Evolutionary conservation across 2,113 vertebrate genomes (phyloP).

Genomic region (Lamprologus lemairii): DNA sequence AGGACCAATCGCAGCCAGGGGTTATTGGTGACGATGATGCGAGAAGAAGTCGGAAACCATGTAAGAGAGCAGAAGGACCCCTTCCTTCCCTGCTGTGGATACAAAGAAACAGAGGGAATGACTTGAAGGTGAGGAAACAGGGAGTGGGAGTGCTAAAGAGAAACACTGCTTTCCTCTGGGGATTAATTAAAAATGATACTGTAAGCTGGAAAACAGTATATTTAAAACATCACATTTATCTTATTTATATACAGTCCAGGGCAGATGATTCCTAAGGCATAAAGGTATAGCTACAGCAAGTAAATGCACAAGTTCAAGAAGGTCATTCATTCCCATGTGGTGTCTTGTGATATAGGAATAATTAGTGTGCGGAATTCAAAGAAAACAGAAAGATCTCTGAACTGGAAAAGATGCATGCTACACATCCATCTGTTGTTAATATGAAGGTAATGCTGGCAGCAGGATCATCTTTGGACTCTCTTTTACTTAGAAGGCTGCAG

Average conservation of each 20-base stretch:
- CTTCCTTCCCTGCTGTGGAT: slow-evolving; percentile 84
- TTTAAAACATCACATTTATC: not conserved
- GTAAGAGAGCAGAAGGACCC: slow-evolving; percentile 76
- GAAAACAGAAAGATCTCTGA: not conserved
- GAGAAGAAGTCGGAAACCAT: slow-evolving; percentile 84
- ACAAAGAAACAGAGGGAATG: not conserved
- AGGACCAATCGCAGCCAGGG: slow-evolving; percentile 90
- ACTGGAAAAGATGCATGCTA: not conserved
- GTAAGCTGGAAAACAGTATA: not conserved
- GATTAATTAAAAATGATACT: not conserved
- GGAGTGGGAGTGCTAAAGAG: not conserved
- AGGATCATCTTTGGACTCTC: not conserved
- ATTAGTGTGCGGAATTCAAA: not conserved
- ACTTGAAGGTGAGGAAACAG: not conserved
- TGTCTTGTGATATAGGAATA: not conserved
- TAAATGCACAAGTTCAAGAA: not conserved
- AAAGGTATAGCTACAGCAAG: not conserved
- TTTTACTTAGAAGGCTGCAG: not conserved
- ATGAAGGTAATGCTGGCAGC: not conserved
- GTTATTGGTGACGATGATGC: slow-evolving; percentile 83
- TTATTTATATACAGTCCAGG: not conserved
- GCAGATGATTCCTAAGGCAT: not conserved
- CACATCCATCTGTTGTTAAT: not conserved
- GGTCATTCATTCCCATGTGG: not conserved
- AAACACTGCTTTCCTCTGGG: not conserved